Conservation (phyloP, 2,797 vertebrate genomes). For the Neoniphon sammara region DNA sequence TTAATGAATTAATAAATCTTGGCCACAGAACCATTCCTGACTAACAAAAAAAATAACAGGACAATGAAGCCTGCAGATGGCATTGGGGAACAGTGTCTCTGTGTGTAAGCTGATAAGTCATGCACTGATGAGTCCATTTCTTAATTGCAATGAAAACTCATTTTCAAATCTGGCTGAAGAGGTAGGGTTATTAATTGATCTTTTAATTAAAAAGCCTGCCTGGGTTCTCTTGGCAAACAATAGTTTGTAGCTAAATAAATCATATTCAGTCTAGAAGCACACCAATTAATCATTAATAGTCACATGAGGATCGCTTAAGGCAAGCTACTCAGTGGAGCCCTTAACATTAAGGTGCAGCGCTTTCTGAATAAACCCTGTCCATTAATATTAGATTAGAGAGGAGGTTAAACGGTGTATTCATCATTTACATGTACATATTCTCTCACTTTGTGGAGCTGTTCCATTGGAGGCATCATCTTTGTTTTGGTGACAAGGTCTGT, state of each 20-base stretch:
- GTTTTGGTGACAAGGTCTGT: conserved; percentile 56
- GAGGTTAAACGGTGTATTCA: conserved; percentile 51
- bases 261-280: conserved; percentile 67
- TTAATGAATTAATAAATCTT: conserved; percentile 88
- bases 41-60: conserved; percentile 71
- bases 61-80: conserved; percentile 82
- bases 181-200: conserved; percentile 85
- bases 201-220: conserved; percentile 80
- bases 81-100: conserved; percentile 79
- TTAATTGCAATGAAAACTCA: conserved; percentile 84
- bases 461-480: conserved; percentile 49
- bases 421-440: conserved; percentile 41
- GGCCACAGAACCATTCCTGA: conserved; percentile 79
- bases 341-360: conserved; percentile 42
- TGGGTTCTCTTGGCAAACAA: conserved; percentile 74
- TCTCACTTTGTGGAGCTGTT: conserved; percentile 24
- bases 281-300: conserved; percentile 79
- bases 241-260: conserved; percentile 79
- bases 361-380: conserved; percentile 51
- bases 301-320: conserved; percentile 55
- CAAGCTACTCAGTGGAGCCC: conserved; percentile 20
- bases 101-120: conserved; percentile 87
- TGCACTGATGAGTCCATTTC: conserved; percentile 86
- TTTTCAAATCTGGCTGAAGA: conserved; percentile 83
- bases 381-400: conserved; percentile 57